Percentiles rank a stretch among this genome's conserved stretches.
phyloP scores from a whole-genome alignment of 2,113 vertebrate genomes.

The Nibea albiflora region DNA sequence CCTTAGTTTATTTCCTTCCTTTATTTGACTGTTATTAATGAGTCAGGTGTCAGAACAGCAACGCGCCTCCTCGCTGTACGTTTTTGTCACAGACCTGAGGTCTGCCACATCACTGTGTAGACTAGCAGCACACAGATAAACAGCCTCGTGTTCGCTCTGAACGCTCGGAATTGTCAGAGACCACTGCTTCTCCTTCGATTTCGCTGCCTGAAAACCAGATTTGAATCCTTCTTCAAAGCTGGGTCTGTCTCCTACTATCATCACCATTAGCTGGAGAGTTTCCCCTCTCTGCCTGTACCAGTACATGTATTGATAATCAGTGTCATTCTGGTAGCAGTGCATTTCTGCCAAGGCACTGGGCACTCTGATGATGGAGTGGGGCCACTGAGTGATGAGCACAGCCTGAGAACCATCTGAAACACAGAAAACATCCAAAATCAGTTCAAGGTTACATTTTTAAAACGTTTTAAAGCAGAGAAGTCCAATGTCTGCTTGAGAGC shows the following conservation, averaged over 20 bases:
- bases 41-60: constrained; percentile 28
- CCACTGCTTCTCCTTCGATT: constrained; percentile 1
- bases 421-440: not conserved
- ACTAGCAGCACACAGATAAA: constrained; percentile 59
- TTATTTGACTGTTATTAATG: not conserved
- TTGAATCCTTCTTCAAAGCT: constrained; percentile 26
- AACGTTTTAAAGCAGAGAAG: not conserved
- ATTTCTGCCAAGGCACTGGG: constrained; percentile 8
- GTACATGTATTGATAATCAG: constrained; percentile 37
- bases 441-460: no score
- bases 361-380: constrained; percentile 1
- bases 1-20: constrained; percentile 10
- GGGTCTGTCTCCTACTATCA: fast-evolving
- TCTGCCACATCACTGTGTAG: constrained; percentile 46
- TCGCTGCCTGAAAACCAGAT: constrained; percentile 26
- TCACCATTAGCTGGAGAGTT: constrained; percentile 14
- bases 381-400: constrained; percentile 63
- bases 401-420: constrained; percentile 43
- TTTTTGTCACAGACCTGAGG: constrained; percentile 46
- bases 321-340: constrained; percentile 66
- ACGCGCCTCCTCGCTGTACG: not conserved
- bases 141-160: constrained; percentile 32
- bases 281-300: constrained; percentile 53
- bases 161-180: constrained; percentile 20
- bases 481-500: not conserved